Conservation (phyloP, 2,888 invertebrate species). For the Nephrotoma appendiculata region DNA sequence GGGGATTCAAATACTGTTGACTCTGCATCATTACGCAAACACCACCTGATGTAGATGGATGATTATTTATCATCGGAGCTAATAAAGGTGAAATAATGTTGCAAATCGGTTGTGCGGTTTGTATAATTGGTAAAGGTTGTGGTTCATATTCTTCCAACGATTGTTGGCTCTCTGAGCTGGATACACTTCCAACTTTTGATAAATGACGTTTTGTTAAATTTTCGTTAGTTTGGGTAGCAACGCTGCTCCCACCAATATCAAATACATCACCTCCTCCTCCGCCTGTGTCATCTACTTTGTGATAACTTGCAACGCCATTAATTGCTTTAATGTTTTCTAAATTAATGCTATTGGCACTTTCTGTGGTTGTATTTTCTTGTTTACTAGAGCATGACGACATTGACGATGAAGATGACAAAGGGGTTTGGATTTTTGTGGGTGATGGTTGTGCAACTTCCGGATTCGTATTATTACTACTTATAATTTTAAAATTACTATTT, state of each 20-base stretch:
- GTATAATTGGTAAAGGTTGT: background rate
- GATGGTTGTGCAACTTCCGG: background rate
- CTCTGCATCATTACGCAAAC: conserved; percentile 19
- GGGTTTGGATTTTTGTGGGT: background rate
- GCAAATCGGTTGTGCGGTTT: background rate
- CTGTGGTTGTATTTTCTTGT: background rate
- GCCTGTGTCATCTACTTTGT: background rate
- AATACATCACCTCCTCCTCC: background rate
- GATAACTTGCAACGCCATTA: background rate
- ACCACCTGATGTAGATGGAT: conserved; percentile 18
- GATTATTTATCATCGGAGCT: background rate
- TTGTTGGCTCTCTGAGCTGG: conserved; percentile 52
- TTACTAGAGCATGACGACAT: background rate
- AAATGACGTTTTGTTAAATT: conserved; percentile 29
- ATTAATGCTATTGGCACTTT: conserved; percentile 1
- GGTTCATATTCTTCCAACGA: conserved; percentile 61
- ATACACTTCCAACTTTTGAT: conserved; percentile 66
- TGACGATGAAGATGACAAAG: background rate
- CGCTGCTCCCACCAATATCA: background rate
- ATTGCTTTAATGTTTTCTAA: background rate
- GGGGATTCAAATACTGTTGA: conserved; percentile 11
- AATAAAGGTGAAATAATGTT: background rate
- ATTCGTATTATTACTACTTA: background rate
- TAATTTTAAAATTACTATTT: conserved; percentile 10
- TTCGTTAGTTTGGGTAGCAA: background rate